Base-by-base conservation (phyloP, 2,797 vertebrate species). In the Geotrypetes seraphini region DNA sequence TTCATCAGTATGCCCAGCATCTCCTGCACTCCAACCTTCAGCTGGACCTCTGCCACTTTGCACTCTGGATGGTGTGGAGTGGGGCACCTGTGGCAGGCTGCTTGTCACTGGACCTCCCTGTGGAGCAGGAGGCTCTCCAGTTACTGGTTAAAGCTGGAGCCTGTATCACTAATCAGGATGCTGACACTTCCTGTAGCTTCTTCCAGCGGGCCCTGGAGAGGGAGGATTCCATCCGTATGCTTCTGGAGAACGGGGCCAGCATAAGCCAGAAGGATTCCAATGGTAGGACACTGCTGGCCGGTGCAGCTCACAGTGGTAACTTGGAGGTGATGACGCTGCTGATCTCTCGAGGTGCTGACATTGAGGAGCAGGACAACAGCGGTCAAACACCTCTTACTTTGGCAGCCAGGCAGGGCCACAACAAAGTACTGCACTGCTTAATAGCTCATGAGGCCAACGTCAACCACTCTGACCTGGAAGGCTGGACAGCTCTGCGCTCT, bases 401-500 rank as follows among this genome's bases (percentile, higher is more conserved):
- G 16, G 78, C 83, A 4, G 75, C 85, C 7, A 74, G 70, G 13
- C 84, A 81, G 25, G 84, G 84, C 8, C 75, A 86, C 20, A 46
- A 78, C 6, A 40, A 47, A 22, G 70, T 84, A 8, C 36, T 88
- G 24, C 57, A 59, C 7, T 53, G 71, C 18, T 60, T 90, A n/a
- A 58, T 90, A 18, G 53, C 75, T 4, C 12, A 51, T 18, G 19
- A 20, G 4, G 17, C 47, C 19, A 12, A 26, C 4, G 52, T 81
- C 35, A 77, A 89, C 49, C 78, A 78, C 7, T 60, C 69, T 0
- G 87, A 90, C 56, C 60, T 31, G 4, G 81, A 86, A 35, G 87
- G 85, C 23, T 90, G 87, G 87, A 88, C 84, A 0, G 75, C 84
- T 1, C 43, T 90, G 22, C 81, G 87, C 10, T 75, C 79, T 6